Percentiles rank a stretch among this genome's conserved stretches.
These are phyloP conservation scores for Mylabris sibirica DNA, from an alignment of 2,888 invertebrate genomes.

Conservation along the genomic window DNA sequence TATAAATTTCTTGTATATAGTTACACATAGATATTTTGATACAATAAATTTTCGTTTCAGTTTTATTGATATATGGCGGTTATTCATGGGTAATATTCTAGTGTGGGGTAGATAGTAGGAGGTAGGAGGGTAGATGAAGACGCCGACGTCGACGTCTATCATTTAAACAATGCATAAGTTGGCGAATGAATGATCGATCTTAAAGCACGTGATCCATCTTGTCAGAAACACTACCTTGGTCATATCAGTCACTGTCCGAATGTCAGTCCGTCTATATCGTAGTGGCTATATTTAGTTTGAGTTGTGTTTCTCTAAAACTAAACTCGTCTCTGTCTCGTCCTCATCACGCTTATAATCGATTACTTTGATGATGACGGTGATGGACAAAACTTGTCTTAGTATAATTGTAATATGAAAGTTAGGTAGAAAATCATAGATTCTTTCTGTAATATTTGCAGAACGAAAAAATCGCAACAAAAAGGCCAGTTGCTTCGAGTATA, in stretches of 20 bases:
- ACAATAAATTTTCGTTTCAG: constrained; percentile 5
- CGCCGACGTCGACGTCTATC: constrained; percentile 20
- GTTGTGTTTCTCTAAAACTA: constrained; percentile 29
- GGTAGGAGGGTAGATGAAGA: not conserved
- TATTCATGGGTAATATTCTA: not conserved
- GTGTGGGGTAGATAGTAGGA: too few species aligned
- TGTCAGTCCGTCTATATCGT: constrained; percentile 39
- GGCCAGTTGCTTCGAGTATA: not conserved
- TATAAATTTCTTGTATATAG: too few species aligned
- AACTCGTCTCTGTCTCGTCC: constrained; percentile 20
- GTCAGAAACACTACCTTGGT: constrained; percentile 50
- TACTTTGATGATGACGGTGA: not conserved
- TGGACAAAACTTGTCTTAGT: not conserved
- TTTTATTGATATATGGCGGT: constrained; percentile 13
- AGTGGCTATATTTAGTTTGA: constrained; percentile 42
- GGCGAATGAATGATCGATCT: constrained; percentile 35
- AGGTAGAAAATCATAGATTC: not conserved
- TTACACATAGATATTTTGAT: not conserved
- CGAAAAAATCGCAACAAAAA: not conserved
- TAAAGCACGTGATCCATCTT: constrained; percentile 43
- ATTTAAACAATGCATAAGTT: constrained; percentile 35
- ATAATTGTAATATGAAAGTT: too few species aligned
- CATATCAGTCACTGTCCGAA: constrained; percentile 49
- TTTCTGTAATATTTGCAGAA: too few species aligned
- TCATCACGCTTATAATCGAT: constrained; percentile 17